These are phyloP conservation scores for Diarsia rubi DNA, from an alignment of 2,888 invertebrate genomes.

Conservation along the genomic window DNA sequence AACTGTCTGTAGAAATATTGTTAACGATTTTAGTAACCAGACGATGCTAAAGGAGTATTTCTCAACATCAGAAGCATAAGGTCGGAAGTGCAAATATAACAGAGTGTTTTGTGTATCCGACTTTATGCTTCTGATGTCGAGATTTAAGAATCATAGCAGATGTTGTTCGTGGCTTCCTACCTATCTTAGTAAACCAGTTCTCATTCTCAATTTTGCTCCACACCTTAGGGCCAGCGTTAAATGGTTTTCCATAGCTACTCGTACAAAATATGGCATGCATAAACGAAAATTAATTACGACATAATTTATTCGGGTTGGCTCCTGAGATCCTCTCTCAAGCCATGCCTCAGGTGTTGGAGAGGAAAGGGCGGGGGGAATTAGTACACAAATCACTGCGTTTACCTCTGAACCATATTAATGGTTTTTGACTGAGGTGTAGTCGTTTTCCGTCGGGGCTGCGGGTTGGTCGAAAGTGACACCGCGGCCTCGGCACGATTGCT, in stretches of 20 bases:
- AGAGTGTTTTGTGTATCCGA: too few species aligned
- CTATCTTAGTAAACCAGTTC: not conserved
- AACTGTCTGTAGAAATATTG: not conserved
- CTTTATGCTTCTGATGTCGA: too few species aligned
- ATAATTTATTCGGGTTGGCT: constrained; percentile 43
- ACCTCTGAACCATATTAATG: constrained; percentile 45
- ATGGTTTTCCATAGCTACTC: not conserved
- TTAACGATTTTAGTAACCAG: not conserved
- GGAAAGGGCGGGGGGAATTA: not conserved
- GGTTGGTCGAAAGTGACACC: too few species aligned
- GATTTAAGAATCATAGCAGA: not conserved
- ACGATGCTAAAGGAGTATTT: not conserved
- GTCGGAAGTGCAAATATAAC: too few species aligned
- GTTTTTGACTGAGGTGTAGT: not conserved
- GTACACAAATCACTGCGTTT: constrained; percentile 37
- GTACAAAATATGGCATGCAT: constrained; percentile 15
- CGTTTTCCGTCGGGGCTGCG: too few species aligned
- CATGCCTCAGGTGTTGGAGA: constrained; percentile 40
- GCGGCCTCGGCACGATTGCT: too few species aligned
- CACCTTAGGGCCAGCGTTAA: not conserved
- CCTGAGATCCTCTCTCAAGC: constrained; percentile 14
- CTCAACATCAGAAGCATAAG: too few species aligned
- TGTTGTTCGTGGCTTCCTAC: not conserved
- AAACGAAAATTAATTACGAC: constrained; percentile 31
- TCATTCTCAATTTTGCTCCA: not conserved